phyloP scores from a whole-genome alignment of 2,113 vertebrate genomes.

The Sphyrna mokarran region DNA sequence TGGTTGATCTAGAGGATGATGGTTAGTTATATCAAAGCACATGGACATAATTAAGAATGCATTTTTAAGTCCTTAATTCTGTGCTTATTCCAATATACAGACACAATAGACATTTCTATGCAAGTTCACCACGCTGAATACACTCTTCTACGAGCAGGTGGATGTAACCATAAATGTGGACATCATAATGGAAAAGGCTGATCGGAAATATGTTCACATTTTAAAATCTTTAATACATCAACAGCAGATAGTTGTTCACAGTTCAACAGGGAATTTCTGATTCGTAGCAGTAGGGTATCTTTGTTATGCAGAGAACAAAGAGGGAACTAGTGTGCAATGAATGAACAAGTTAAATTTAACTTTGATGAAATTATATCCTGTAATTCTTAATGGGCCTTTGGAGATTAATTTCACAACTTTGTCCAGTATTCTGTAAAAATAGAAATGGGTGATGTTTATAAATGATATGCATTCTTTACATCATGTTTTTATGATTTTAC shows the following conservation, averaged over 20 bases:
- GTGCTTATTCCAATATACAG: not conserved
- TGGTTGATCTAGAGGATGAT: not conserved
- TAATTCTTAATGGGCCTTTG: not conserved
- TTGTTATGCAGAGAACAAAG: not conserved
- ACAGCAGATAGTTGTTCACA: not conserved
- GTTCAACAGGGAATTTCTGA: not conserved
- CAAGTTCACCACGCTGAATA: not conserved
- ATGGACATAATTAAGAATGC: not conserved
- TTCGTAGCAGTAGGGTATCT: not conserved
- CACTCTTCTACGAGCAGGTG: not conserved
- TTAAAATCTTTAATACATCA: not conserved
- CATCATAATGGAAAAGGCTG: not conserved
- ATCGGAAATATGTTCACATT: not conserved
- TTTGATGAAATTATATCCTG: not conserved
- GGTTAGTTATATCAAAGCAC: not conserved
- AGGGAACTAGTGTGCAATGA: not conserved
- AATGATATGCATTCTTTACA: not conserved
- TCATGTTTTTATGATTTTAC: not conserved
- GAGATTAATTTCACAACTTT: not conserved
- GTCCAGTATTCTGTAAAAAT: not conserved
- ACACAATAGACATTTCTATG: not conserved
- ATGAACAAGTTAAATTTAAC: not conserved
- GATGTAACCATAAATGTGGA: not conserved
- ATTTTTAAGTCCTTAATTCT: not conserved
- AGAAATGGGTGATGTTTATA: not conserved